Percentiles rank a stretch among this genome's conserved stretches.
phyloP scores from a whole-genome alignment of 2,888 invertebrate genomes.

The Drosophila leonis region DNA sequence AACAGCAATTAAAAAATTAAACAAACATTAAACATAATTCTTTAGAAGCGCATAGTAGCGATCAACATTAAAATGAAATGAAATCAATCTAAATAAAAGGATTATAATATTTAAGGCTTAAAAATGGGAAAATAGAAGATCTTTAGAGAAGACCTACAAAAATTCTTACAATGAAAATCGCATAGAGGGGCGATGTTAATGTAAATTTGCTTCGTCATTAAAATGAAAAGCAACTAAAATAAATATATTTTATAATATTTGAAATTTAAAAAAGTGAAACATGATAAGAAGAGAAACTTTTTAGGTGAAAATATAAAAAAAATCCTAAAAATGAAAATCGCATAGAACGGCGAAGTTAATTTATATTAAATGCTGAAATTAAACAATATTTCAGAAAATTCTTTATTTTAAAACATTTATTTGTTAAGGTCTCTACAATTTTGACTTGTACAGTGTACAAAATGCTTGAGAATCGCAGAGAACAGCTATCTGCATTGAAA shows the following conservation, averaged over 20 bases:
- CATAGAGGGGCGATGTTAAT: too few relatives aligned
- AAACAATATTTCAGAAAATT: background rate
- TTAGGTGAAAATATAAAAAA: too few relatives aligned
- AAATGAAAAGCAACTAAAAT: background rate
- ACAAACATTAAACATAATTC: too few relatives aligned
- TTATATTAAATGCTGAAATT: background rate
- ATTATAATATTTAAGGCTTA: too few relatives aligned
- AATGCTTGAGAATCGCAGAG: constrained; percentile 9
- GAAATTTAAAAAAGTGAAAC: background rate
- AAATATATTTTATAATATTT: background rate
- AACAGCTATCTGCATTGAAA: too few relatives aligned
- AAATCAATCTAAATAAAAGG: background rate
- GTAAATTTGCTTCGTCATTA: too few relatives aligned
- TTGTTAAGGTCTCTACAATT: constrained; percentile 63
- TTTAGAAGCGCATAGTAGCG: background rate
- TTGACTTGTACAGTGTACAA: constrained; percentile 56
- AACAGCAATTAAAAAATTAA: too few relatives aligned
- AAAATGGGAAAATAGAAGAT: background rate
- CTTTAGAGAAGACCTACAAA: background rate
- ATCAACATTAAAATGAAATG: background rate
- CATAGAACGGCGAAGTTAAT: background rate
- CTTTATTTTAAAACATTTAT: constrained; percentile 33
- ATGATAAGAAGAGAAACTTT: too few relatives aligned
- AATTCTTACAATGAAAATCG: background rate
- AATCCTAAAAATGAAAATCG: background rate